These are phyloP conservation scores for Champsocephalus esox DNA, from an alignment of 2,797 vertebrate species.

Conservation along the genomic window DNA sequence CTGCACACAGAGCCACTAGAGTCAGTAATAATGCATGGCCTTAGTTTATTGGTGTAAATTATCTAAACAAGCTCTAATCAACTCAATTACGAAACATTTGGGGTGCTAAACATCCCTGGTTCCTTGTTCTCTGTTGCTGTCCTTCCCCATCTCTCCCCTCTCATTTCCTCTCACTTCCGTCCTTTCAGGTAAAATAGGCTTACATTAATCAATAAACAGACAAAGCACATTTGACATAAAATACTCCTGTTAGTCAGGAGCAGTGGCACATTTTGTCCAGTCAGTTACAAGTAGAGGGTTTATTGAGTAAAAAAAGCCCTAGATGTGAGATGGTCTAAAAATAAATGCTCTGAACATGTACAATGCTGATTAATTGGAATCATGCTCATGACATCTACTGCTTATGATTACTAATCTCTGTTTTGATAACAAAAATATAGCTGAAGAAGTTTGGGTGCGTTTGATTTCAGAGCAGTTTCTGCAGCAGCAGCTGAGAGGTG, in stretches of 20 bases:
- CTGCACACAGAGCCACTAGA: neutral
- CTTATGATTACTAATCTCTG: neutral
- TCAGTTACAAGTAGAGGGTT: neutral
- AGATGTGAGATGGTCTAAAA: neutral
- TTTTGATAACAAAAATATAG: neutral
- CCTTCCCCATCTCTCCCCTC: neutral
- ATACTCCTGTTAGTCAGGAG: neutral
- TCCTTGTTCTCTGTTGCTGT: neutral
- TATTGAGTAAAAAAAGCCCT: neutral
- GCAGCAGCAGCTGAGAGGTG: constrained; percentile 29
- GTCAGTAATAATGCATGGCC: neutral
- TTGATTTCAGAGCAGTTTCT: constrained; percentile 6
- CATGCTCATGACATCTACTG: neutral
- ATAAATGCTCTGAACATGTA: neutral
- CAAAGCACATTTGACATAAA: neutral
- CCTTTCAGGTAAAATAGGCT: neutral
- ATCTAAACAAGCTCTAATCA: neutral
- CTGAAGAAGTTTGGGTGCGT: neutral
- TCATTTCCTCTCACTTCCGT: neutral
- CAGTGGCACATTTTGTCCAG: neutral
- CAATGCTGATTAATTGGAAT: neutral
- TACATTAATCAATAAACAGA: neutral
- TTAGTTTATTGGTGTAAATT: neutral
- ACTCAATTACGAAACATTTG: constrained; percentile 2
- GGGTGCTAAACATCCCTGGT: neutral